Evolutionary conservation across 2,797 vertebrate genomes (phyloP), one percentile per base, ranked within the genome.

Genomic region (Enoplosus armatus): DNA sequence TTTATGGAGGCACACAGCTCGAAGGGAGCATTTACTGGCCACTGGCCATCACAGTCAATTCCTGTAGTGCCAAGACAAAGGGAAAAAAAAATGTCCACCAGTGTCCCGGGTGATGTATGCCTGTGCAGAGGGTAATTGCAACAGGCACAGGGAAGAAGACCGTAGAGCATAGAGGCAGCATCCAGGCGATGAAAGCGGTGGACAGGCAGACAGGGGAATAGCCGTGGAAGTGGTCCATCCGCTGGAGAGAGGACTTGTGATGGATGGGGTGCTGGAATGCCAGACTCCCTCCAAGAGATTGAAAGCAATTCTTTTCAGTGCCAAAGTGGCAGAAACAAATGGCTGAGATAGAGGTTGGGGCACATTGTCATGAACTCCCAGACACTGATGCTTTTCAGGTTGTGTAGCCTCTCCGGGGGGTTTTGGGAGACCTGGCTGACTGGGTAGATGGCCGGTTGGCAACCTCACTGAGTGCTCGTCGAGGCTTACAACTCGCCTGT

Each of bases 271-370:
- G 80, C 65, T 75, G 74, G 78, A 72, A 81, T 81, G 89, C 89
- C 90, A 91, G 82, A 76, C 87, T 86, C 87, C 75, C 83, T 90
- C 73, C 60, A 4, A 81, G 75, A 93, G 88, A 93, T 82, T 84
- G 88, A 93, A 83, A 87, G 88, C 85, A 77, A 85, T 83, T 91
- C 77, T 88, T n/a, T 64, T 55, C 68, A 12, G 77, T 85, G 91
- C 85, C 90, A 90, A 89, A 91, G 89, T 88, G 93, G 86, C 92
- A 89, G 90, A 80, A 93, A 94, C 86, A 91, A 92, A 94, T 92
- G 89, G 84, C 77, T 69, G 67, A 68, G 84, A 87, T 77, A 82
- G 84, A 75, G 84, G 56, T 43, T 26, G 53, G 87, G 83, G 82
- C 61, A 47, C 83, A 66, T 85, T 87, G 85, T 90, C 90, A 88